Evolutionary conservation across 2,797 vertebrate species (phyloP), one percentile per base, ranked within the genome.

Genomic region (Tachyglossus aculeatus): DNA sequence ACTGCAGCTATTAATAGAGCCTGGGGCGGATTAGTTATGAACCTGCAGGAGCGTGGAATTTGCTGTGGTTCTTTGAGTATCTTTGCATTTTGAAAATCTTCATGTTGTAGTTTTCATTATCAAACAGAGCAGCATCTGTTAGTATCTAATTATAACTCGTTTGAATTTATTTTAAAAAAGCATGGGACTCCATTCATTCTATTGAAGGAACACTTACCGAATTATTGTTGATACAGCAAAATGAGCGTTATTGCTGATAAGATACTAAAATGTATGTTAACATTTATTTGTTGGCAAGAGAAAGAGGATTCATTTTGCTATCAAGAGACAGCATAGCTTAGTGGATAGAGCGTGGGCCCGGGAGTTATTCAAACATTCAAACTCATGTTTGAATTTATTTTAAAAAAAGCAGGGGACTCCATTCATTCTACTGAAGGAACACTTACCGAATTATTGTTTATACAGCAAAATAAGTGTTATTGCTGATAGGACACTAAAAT

Each of bases 381-480:
- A n/a, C n/a, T n/a, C n/a, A n/a, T n/a, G n/a, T n/a, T n/a, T n/a
- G n/a, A n/a, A n/a, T n/a, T n/a, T n/a, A n/a, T n/a, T 62, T 2
- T 1, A 9, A 29, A 56, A 2, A 55, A 67, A 40, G 38, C 38
- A 52, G 60, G 13, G 4, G 22, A 7, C 43, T 34, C n/a, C 14
- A 22, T 0, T 0, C 33, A 53, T 68, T 38, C 47, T 50, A 18
- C 14, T 24, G 22, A 59, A 64, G 56, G 4, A 61, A 43, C 9
- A 1, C 22, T 21, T 62, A 9, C 48, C 13, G 33, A 56, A 21
- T 2, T 7, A 29, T 22, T 63, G 4, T 16, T 15, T 52, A 77
- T 27, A 1, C 4, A 68, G 68, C 65, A 47, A 55, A 66, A 63
- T 19, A n/a, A n/a, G n/a, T 10, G 1, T 62, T 71, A 50, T 74